Evolutionary conservation across 2,113 vertebrate genomes (phyloP), one percentile per base, ranked within the genome.

Genomic region (Cephalopholis sonnerati): DNA sequence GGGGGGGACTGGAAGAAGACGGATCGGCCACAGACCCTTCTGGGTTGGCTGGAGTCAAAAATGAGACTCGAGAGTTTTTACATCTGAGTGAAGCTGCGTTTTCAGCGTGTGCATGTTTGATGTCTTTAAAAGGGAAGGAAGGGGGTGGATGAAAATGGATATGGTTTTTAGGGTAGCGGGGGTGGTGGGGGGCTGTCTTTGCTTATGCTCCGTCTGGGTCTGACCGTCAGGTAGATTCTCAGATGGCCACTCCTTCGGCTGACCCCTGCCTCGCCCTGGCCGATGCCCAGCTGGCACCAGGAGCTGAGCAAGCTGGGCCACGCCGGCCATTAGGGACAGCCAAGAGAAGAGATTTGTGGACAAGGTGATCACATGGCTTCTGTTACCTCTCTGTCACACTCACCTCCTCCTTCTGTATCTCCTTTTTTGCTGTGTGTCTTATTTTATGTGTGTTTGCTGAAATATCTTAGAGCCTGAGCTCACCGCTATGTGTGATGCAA

Each of bases 221-320:
- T 53, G 86, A 86, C 87, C 64, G 64, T 85, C 80, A 87, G 89
- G 89, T 86, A 85, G 79, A 89, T 76, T 90, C 91, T 90, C 83
- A 70, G 86, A 90, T 90, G 86, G 84, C 90, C 84, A 75, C 82
- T 85, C 85, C 86, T 83, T 85, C 76, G 80, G 82, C 83, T 90
- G 91, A 91, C 92, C 89, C 90, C 90, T 85, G 81, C 73, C 80
- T 93, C 22, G 70, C 82, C 74, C 82, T 95, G 94, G 93, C 91
- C 53, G 29, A 66, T 79, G 90, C 87, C 94, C 94, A 95, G 90
- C 90, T 95, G 94, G 95, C 95, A 89, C 70, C 53, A 24, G 55
- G 48, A 76, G 87, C 83, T 75, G 77, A 87, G 87, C 90, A 86
- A 80, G 92, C 92, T 83, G 87, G 83, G 83, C 87, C 79, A 82